Percentiles rank a stretch among this genome's conserved stretches.
Evolutionary conservation across 2,113 vertebrate genomes (phyloP).

Genomic region (Ascaphus truei): DNA sequence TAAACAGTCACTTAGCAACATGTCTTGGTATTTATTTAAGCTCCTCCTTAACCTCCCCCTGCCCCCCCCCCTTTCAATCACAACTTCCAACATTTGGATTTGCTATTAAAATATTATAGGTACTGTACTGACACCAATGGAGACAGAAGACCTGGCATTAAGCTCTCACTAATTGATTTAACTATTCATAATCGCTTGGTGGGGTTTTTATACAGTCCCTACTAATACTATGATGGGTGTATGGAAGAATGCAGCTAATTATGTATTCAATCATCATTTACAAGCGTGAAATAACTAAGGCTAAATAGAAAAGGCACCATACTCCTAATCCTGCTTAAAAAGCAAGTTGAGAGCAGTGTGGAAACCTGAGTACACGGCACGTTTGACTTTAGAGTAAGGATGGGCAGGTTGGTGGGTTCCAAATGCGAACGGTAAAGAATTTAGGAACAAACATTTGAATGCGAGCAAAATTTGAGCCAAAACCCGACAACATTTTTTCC

Average conservation of each 20-base stretch:
- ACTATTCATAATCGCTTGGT: conserved; percentile 92
- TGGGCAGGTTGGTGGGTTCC: no score
- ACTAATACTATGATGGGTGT: conserved; percentile 57
- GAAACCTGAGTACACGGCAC: no score
- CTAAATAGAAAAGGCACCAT: conserved; percentile 53
- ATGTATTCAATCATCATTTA: conserved; percentile 73
- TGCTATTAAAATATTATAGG: conserved; percentile 85
- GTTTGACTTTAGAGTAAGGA: not conserved
- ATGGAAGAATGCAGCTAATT: conserved; percentile 61
- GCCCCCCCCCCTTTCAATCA: conserved; percentile 36
- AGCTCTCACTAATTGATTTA: conserved; percentile 90
- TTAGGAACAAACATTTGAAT: no score
- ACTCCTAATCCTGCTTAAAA: conserved; percentile 54
- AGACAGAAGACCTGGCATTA: conserved; percentile 66
- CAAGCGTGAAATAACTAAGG: conserved; percentile 59
- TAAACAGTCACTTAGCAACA: conserved; percentile 70
- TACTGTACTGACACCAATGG: conserved; percentile 67
- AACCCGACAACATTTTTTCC: no score
- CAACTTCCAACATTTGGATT: conserved; percentile 63
- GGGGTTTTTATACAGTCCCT: conserved; percentile 72
- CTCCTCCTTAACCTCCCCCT: conserved; percentile 56
- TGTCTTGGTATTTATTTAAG: conserved; percentile 62
- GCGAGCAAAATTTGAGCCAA: no score
- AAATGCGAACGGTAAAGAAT: no score
- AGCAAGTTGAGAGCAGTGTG: no score